Conservation (phyloP, 2,113 vertebrate genomes). For the Engystomops pustulosus region DNA sequence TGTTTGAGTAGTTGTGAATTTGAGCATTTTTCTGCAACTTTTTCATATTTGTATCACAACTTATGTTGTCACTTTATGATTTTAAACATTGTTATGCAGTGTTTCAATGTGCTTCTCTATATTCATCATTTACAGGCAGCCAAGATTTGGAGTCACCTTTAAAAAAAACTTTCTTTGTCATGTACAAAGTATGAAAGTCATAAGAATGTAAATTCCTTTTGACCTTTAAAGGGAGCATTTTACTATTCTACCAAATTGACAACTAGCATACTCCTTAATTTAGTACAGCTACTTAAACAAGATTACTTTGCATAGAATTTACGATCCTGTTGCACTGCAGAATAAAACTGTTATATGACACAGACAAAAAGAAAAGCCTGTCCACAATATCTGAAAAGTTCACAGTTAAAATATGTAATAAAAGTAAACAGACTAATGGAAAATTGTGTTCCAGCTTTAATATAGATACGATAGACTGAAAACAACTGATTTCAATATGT, state of each 20-base stretch:
- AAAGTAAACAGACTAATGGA: background rate
- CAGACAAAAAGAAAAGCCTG: slow-evolving; percentile 38
- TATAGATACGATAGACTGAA: background rate
- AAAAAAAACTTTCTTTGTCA: background rate
- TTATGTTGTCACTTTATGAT: too few relatives aligned
- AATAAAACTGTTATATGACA: slow-evolving; percentile 42
- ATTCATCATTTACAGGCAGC: too few relatives aligned
- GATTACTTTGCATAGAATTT: slow-evolving; percentile 43
- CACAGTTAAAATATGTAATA: slow-evolving; percentile 5
- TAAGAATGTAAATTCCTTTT: slow-evolving; percentile 41
- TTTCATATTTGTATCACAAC: too few relatives aligned
- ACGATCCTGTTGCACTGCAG: slow-evolving; percentile 28
- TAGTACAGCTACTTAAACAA: slow-evolving; percentile 47
- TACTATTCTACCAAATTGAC: slow-evolving; percentile 48
- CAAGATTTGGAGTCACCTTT: background rate
- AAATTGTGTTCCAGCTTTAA: too few relatives aligned
- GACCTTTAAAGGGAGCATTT: slow-evolving; percentile 52
- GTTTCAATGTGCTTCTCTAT: too few relatives aligned
- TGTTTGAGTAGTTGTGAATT: too few relatives aligned
- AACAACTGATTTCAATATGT: too few relatives aligned
- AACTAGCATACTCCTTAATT: slow-evolving; percentile 42
- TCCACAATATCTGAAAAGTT: slow-evolving; percentile 44
- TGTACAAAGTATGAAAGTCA: slow-evolving; percentile 15
- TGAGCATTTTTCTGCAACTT: too few relatives aligned
- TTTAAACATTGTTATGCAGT: too few relatives aligned